Conservation (phyloP, 2,888 invertebrate genomes). For the Hemaris fuciformis region DNA sequence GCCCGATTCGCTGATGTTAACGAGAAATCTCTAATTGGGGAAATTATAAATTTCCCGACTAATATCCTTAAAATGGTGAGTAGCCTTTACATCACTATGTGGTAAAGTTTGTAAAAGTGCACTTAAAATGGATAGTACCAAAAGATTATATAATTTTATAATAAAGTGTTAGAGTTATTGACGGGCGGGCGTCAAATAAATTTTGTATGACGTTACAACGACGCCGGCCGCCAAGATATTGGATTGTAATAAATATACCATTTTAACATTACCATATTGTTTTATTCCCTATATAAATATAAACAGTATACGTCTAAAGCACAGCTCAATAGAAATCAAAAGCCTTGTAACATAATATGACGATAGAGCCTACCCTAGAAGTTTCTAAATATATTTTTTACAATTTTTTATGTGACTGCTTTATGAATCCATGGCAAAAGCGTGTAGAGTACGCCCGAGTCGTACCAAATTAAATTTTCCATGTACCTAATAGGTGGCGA, state of each 20-base stretch:
- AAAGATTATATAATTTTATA: constrained; percentile 81
- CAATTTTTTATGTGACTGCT: no score
- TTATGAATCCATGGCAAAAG: no score
- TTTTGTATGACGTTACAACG: constrained; percentile 71
- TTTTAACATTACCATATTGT: constrained; percentile 70
- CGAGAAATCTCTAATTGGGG: constrained; percentile 32
- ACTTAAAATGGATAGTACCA: constrained; percentile 79
- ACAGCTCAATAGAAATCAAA: no score
- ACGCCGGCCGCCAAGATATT: constrained; percentile 67
- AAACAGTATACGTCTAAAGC: no score
- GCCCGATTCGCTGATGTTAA: constrained; percentile 10
- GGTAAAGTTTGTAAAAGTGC: constrained; percentile 74
- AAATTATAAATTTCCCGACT: constrained; percentile 69
- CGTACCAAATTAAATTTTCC: no score
- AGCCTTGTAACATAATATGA: no score
- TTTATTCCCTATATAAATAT: constrained; percentile 40
- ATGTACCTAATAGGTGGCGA: no score
- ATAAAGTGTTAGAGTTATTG: constrained; percentile 72
- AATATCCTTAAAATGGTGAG: constrained; percentile 36
- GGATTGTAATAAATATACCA: constrained; percentile 81
- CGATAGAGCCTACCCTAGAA: no score
- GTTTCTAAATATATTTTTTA: no score
- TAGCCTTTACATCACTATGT: constrained; percentile 66
- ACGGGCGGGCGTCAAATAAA: constrained; percentile 67
- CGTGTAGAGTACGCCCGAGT: no score